Percentiles rank a stretch among this genome's conserved stretches.
Evolutionary conservation across 1,140 invertebrate species (phyloP).

Genomic region (Pollicipes pollicipes): DNA sequence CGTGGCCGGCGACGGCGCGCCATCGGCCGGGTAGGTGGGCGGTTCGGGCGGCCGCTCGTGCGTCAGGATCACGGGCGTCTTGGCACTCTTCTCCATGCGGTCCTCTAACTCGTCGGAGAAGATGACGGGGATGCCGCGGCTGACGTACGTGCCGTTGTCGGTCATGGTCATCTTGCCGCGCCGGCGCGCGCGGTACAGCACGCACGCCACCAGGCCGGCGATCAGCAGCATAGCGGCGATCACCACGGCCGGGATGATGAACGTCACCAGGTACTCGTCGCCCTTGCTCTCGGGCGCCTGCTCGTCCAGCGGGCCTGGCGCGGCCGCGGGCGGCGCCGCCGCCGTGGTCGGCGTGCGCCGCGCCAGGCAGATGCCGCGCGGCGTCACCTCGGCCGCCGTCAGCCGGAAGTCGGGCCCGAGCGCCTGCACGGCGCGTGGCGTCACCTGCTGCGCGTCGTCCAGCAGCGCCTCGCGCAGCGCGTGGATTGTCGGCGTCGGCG

Average conservation of each 20-base stretch:
- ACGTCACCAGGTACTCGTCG: constrained; percentile 73
- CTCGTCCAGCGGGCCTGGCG: constrained; percentile 48
- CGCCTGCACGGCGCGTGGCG: constrained; percentile 41
- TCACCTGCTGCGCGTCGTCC: constrained; percentile 30
- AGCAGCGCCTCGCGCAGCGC: constrained; percentile 42
- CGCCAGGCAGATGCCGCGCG: constrained; percentile 49
- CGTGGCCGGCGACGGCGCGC: constrained; percentile 30
- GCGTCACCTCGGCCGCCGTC: constrained; percentile 46
- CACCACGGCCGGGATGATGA: constrained; percentile 71
- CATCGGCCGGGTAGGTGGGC: constrained; percentile 47
- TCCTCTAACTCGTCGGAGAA: constrained; percentile 82
- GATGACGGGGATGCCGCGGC: constrained; percentile 82
- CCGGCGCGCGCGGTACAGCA: constrained; percentile 60
- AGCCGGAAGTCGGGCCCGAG: constrained; percentile 63
- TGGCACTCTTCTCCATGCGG: constrained; percentile 60
- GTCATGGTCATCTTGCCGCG: constrained; percentile 61
- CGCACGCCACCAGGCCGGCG: constrained; percentile 68
- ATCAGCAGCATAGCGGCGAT: constrained; percentile 73
- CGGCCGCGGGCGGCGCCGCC: constrained; percentile 46
- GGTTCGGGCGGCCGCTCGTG: constrained; percentile 78
- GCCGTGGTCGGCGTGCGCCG: constrained; percentile 31
- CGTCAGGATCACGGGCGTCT: constrained; percentile 75
- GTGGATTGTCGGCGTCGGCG: constrained; percentile 50
- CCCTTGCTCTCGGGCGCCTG: constrained; percentile 30
- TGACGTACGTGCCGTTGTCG: constrained; percentile 46